Conservation (phyloP, 2,797 vertebrate species). For the Apogon talboti region DNA sequence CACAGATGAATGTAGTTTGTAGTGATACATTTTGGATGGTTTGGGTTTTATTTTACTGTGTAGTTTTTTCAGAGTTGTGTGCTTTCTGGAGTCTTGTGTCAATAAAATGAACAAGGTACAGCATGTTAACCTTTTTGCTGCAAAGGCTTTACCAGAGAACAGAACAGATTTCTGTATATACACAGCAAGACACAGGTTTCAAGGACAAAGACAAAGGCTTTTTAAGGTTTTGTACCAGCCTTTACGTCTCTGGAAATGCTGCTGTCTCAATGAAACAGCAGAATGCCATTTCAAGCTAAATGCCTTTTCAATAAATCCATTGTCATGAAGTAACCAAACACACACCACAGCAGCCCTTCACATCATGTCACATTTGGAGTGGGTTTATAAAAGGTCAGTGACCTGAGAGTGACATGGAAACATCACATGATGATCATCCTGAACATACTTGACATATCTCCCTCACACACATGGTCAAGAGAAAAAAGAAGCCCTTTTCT, state of each 20-base stretch:
- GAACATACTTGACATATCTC: neutral
- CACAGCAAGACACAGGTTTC: too few species aligned
- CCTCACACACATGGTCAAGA: neutral
- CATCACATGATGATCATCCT: conserved; percentile 15
- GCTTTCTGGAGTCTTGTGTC: too few species aligned
- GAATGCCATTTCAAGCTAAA: neutral
- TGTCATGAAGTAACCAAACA: neutral
- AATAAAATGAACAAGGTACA: too few species aligned
- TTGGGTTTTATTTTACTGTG: too few species aligned
- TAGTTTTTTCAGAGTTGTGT: too few species aligned
- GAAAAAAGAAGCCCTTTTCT: neutral
- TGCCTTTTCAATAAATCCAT: neutral
- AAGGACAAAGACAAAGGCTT: too few species aligned
- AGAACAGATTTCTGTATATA: too few species aligned
- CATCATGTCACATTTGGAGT: neutral
- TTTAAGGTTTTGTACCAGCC: too few species aligned
- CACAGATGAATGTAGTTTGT: too few species aligned
- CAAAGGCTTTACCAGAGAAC: too few species aligned
- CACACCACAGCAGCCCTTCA: neutral
- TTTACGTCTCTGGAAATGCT: neutral
- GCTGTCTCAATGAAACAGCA: neutral
- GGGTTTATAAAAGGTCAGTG: neutral
- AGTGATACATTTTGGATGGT: too few species aligned
- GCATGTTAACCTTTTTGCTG: too few species aligned
- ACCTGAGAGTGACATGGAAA: neutral